These are phyloP conservation scores for Dioctria linearis DNA, from an alignment of 2,888 invertebrate genomes.

Conservation along the genomic window DNA sequence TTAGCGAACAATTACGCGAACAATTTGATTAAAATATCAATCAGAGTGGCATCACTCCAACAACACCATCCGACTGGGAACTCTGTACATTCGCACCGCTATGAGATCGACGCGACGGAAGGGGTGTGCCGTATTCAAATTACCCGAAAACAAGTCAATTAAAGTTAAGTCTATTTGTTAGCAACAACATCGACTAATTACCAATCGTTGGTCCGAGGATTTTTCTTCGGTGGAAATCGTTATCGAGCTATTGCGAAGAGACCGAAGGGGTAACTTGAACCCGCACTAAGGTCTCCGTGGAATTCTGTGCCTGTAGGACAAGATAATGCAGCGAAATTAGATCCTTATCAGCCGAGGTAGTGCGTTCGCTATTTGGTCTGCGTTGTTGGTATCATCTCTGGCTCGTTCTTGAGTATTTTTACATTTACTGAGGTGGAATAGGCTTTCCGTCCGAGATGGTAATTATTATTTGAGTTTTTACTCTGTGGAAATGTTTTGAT, in stretches of 20 bases:
- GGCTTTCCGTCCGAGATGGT: background rate
- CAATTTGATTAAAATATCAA: background rate
- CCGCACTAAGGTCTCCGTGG: background rate
- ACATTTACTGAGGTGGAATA: conserved; percentile 4
- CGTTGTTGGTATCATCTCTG: background rate
- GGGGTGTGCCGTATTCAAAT: conserved; percentile 15
- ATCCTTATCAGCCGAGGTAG: conserved; percentile 29
- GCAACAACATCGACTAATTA: conserved; percentile 39
- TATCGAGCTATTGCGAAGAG: background rate
- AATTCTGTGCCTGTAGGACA: conserved; percentile 14
- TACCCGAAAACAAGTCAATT: conserved; percentile 53
- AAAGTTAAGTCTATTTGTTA: conserved; percentile 49
- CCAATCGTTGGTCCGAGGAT: conserved; percentile 28
- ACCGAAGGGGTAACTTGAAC: background rate
- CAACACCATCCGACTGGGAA: background rate
- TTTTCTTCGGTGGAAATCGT: conserved; percentile 23
- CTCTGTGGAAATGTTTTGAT: conserved; percentile 18
- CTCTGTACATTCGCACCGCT: background rate
- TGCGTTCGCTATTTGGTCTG: background rate
- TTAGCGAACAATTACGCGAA: conserved; percentile 5
- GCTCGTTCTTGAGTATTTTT: background rate
- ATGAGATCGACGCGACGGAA: background rate
- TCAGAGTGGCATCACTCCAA: background rate
- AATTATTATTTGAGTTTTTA: conserved; percentile 46
- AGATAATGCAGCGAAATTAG: conserved; percentile 26